These are phyloP conservation scores for Drosophila pegasa DNA, from an alignment of 2,888 invertebrate genomes.

Conservation along the genomic window DNA sequence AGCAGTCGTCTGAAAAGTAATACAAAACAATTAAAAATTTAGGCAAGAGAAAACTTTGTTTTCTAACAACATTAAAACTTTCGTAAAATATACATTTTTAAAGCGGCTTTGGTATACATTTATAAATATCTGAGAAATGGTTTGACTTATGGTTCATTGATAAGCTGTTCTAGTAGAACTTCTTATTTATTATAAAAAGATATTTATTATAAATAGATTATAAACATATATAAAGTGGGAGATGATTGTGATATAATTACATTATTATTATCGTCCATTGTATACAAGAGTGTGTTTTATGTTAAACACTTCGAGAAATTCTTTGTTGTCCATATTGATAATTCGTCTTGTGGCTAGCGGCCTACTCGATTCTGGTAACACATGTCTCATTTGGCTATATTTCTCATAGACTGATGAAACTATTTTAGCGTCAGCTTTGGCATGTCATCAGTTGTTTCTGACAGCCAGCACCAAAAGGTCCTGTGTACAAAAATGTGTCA, in stretches of 20 bases:
- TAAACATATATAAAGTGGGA: neutral
- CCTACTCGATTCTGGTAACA: slow-evolving; percentile 35
- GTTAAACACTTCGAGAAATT: neutral
- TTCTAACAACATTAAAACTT: no score
- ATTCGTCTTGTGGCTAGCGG: slow-evolving; percentile 14
- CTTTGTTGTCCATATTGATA: slow-evolving; percentile 8
- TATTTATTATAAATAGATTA: neutral
- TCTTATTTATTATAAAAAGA: neutral
- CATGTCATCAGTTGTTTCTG: slow-evolving; percentile 65
- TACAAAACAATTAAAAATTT: no score
- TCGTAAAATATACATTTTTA: no score
- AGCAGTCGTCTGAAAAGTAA: no score
- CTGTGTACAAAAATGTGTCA: slow-evolving; percentile 39
- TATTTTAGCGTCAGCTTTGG: slow-evolving; percentile 47
- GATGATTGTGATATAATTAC: neutral
- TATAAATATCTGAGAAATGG: no score
- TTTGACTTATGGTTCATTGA: no score
- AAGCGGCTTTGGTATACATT: no score
- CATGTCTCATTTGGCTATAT: slow-evolving; percentile 41
- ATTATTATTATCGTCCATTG: no score
- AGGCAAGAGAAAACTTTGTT: no score
- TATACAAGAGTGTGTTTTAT: neutral
- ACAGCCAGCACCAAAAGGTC: slow-evolving; percentile 73
- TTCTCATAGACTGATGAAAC: slow-evolving; percentile 69
- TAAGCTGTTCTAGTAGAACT: neutral